These are phyloP conservation scores for Antheraea mylitta DNA, from an alignment of 1,140 invertebrate genomes.

Conservation along the genomic window DNA sequence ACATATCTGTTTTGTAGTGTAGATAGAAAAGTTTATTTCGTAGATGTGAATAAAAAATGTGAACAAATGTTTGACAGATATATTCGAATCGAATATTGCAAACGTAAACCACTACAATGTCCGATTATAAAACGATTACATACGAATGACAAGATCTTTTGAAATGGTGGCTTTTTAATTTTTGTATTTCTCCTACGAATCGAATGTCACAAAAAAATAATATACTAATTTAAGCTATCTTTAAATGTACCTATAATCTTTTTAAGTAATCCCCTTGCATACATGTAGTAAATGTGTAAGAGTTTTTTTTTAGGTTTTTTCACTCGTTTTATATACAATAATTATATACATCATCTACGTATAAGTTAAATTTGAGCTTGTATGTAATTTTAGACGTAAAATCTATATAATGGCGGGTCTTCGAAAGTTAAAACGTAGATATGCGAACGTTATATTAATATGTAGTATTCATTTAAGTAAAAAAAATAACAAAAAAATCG, in stretches of 20 bases:
- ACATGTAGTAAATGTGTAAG: constrained; percentile 55
- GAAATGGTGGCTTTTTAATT: not conserved
- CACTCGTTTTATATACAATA: constrained; percentile 77
- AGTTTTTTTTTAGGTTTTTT: constrained; percentile 63
- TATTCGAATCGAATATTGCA: not conserved
- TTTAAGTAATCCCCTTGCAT: constrained; percentile 69
- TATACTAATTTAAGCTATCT: constrained; percentile 69
- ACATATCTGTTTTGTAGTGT: constrained; percentile 74
- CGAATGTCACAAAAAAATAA: constrained; percentile 34
- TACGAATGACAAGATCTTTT: not conserved
- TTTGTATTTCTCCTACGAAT: constrained; percentile 2
- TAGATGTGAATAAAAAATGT: constrained; percentile 45
- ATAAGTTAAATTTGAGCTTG: constrained; percentile 76
- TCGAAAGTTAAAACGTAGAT: constrained; percentile 28
- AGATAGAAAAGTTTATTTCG: constrained; percentile 54
- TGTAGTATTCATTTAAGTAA: not conserved
- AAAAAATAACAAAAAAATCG: not conserved
- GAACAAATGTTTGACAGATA: constrained; percentile 5
- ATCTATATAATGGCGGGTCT: constrained; percentile 21
- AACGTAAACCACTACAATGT: constrained; percentile 12
- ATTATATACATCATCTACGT: constrained; percentile 58
- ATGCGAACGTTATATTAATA: constrained; percentile 25
- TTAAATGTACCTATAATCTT: constrained; percentile 60
- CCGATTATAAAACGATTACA: not conserved
- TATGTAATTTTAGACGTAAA: constrained; percentile 50